Conservation (phyloP, 2,797 vertebrate genomes). For the Manis pentadactyla region DNA sequence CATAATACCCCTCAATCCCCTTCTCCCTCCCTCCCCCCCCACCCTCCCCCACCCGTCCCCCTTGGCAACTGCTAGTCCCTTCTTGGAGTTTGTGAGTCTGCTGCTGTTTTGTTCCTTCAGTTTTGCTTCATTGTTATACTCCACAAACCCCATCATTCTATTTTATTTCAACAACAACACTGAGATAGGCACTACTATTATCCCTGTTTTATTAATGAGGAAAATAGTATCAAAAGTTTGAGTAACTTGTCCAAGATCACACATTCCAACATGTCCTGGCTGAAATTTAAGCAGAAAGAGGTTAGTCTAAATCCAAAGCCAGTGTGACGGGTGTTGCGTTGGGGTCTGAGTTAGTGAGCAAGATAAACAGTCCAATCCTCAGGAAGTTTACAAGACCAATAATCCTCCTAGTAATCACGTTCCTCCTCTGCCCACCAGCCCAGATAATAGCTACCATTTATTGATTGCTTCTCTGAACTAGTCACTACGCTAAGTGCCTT, state of each 20-base stretch:
- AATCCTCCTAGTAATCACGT: neutral
- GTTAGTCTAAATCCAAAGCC: neutral
- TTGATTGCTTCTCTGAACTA: neutral
- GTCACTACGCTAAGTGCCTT: neutral
- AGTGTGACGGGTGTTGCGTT: neutral
- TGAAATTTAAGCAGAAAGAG: constrained; percentile 8
- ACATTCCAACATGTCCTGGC: neutral
- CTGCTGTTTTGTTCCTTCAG: no score
- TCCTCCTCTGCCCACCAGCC: neutral
- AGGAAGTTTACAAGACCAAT: neutral
- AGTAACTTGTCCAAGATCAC: neutral
- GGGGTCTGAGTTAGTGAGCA: neutral
- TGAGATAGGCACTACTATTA: neutral
- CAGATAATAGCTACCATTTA: neutral
- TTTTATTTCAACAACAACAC: neutral
- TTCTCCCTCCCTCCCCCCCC: no score
- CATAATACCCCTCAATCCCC: no score
- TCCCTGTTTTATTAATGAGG: constrained; percentile 13
- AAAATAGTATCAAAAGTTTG: constrained; percentile 16
- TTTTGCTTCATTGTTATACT: no score
- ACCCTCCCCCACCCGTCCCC: no score
- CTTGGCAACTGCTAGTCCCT: no score
- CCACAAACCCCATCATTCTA: neutral
- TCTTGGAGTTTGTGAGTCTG: no score
- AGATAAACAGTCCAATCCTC: neutral